These are phyloP conservation scores for Ophioderma brevispina DNA, from an alignment of 35 echinoderm and acorn worm genomes.

Conservation along the genomic window DNA sequence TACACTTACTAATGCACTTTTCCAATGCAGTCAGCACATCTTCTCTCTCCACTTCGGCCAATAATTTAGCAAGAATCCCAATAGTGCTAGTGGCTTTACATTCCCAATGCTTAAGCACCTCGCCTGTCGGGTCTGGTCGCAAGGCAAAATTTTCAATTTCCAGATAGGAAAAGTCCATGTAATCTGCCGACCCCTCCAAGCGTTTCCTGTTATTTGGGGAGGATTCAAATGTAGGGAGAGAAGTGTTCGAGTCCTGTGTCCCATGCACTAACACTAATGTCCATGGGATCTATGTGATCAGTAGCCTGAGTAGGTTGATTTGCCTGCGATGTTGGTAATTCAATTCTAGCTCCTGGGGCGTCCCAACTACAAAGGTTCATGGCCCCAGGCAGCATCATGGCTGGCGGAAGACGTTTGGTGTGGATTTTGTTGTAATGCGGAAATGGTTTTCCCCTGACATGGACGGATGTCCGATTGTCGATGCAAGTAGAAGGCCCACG, in stretches of 20 bases:
- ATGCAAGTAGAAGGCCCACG: too few relatives aligned
- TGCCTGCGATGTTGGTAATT: too few relatives aligned
- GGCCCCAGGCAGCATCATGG: too few relatives aligned
- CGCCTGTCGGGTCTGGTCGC: constrained; percentile 11
- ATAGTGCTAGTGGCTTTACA: constrained; percentile 22
- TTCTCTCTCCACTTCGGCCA: constrained; percentile 21
- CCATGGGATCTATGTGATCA: too few relatives aligned
- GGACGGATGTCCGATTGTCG: too few relatives aligned
- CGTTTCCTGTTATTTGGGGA: neutral
- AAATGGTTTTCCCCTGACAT: too few relatives aligned
- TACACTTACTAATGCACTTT: constrained; percentile 33
- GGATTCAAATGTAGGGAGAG: constrained; percentile 25
- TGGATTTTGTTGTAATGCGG: too few relatives aligned
- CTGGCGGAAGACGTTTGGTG: too few relatives aligned
- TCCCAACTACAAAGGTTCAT: too few relatives aligned
- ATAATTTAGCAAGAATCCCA: constrained; percentile 24
- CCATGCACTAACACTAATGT: too few relatives aligned
- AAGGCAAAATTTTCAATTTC: constrained; percentile 37
- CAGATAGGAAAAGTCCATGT: constrained; percentile 45
- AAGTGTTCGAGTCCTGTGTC: neutral
- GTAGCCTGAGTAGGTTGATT: too few relatives aligned
- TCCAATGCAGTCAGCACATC: constrained; percentile 33
- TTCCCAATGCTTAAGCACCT: constrained; percentile 23
- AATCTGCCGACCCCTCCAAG: constrained; percentile 41
- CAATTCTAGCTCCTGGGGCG: too few relatives aligned